A percentile compares a stretch with the other conserved stretches of the same genome.
Evolutionary conservation across 2,888 invertebrate species (phyloP).

Genomic region (Loripinus fragilis): DNA sequence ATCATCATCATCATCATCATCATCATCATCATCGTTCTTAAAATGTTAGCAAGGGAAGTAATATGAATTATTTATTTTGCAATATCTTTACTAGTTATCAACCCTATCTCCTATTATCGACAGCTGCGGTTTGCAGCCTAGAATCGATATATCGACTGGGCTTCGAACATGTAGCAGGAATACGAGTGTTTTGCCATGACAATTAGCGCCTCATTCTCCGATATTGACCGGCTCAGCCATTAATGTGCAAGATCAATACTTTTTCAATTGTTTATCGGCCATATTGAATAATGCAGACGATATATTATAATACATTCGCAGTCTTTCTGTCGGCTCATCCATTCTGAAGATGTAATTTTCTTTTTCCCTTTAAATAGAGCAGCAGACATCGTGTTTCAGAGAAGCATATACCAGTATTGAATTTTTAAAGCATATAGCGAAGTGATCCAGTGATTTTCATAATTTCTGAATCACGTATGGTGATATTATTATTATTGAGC

Average conservation of each 20-base stretch:
- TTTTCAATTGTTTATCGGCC: no score
- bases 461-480: slow-evolving; percentile 75
- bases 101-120: not conserved
- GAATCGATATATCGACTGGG: slow-evolving; percentile 5
- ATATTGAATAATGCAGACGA: no score
- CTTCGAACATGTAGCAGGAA: not conserved
- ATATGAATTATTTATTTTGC: not conserved
- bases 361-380: not conserved
- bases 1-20: no score
- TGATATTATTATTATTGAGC: slow-evolving; percentile 74
- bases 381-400: not conserved
- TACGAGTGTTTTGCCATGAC: slow-evolving; percentile 15
- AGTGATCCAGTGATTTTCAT: slow-evolving; percentile 69
- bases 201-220: slow-evolving; percentile 17
- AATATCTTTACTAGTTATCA: not conserved
- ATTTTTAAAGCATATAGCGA: slow-evolving; percentile 5
- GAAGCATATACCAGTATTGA: slow-evolving; percentile 9
- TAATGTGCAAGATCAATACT: not conserved
- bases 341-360: not conserved
- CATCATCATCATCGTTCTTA: no score
- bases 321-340: not conserved
- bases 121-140: not conserved
- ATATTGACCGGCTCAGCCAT: slow-evolving; percentile 12
- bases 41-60: not conserved
- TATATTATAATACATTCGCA: no score